A percentile compares a stretch with the other conserved stretches of the same genome.
phyloP scores from a whole-genome alignment of 2,888 invertebrate genomes.

The Zonitis immaculata region DNA sequence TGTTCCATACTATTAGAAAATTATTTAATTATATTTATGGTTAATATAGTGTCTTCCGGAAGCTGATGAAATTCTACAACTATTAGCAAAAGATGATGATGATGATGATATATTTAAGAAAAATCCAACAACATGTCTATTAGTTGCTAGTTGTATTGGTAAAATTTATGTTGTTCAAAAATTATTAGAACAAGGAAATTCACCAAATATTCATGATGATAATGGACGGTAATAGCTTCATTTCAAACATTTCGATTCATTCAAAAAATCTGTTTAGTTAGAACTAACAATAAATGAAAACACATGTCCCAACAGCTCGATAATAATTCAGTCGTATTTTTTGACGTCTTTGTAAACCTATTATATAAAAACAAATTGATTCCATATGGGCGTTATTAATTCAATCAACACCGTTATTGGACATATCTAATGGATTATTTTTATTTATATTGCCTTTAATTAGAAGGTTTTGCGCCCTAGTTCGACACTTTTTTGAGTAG shows the following conservation, averaged over 20 bases:
- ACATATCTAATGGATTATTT: too few relatives aligned
- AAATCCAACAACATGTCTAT: conserved; percentile 52
- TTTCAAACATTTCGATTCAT: not conserved
- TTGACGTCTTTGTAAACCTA: too few relatives aligned
- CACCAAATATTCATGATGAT: conserved; percentile 61
- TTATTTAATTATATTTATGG: not conserved
- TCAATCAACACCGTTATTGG: too few relatives aligned
- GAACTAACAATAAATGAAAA: too few relatives aligned
- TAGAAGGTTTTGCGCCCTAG: too few relatives aligned
- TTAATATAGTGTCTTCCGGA: conserved; percentile 46
- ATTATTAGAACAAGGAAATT: conserved; percentile 55
- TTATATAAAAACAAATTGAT: too few relatives aligned
- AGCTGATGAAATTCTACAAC: conserved; percentile 46
- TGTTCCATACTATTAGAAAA: not conserved
- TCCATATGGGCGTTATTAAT: too few relatives aligned
- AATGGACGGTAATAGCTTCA: conserved; percentile 57
- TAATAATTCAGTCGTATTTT: too few relatives aligned
- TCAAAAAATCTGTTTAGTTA: too few relatives aligned
- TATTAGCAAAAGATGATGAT: conserved; percentile 49
- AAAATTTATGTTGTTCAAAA: conserved; percentile 53
- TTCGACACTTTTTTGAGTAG: too few relatives aligned
- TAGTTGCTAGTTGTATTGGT: conserved; percentile 61
- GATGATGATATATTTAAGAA: conserved; percentile 49
- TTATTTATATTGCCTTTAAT: too few relatives aligned
- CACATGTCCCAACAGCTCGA: too few relatives aligned